Evolutionary conservation across 2,888 invertebrate genomes (phyloP), one percentile per base, ranked within the genome.

Genomic region (Chelonus formosanus): DNA sequence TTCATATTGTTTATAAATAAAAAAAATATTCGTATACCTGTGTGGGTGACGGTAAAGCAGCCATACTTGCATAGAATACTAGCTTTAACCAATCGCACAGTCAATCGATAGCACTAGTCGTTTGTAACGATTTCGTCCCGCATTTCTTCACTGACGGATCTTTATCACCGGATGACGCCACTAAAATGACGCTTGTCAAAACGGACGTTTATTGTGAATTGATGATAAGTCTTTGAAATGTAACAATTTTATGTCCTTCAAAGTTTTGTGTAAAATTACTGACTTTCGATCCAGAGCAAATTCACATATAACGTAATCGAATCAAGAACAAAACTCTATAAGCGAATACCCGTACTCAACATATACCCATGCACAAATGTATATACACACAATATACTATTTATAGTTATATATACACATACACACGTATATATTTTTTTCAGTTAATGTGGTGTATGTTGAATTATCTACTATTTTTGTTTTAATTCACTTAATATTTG

Each of bases 31-130:
- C 72, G 76, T 86, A 86, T 91, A 92, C 92, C 91, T 92, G 91
- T 86, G 91, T 91, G 87, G 92, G 92, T 88, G 91, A 92, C 87
- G 91, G 92, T 90, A 92, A 88, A 86, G 91, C 90, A 89, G 92
- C 92, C 92, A 92, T 92, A 86, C 91, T 92, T 90, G 78, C 80
- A 78, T 80, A 74, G 73, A 78, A 79, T 75, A 79, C 76, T 78
- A 73, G 73, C 70, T 56, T 78, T 78, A 80, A 81, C 82, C 82
- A 82, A 82, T 82, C 80, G 79, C 78, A 73, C 77, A 73, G 72
- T 74, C 77, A 80, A 82, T 82, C 82, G 79, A 82, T 82, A 81
- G 75, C 72, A 76, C 70, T 73, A 73, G 73, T 70, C 67, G 71
- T 73, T 74, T 71, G 70, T 75, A 73, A 74, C 71, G 74, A 75